Percentiles rank a stretch among this genome's conserved stretches.
Evolutionary conservation across 2,797 vertebrate species (phyloP).

Genomic region (Tragopan temminckii): DNA sequence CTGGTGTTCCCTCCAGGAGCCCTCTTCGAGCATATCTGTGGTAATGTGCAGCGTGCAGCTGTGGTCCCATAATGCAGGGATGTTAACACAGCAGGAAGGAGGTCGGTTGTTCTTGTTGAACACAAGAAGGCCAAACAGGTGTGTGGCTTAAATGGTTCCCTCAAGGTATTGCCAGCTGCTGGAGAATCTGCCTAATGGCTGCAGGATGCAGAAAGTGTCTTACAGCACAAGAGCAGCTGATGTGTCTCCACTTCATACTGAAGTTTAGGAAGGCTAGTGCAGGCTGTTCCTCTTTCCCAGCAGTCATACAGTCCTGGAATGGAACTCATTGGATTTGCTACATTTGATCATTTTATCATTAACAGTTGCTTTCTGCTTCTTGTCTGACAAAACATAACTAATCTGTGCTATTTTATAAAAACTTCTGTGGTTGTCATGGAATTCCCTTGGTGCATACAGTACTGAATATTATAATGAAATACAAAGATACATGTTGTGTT

Average conservation of each 20-base stretch:
- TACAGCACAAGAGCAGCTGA: neutral
- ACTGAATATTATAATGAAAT: neutral
- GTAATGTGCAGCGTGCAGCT: neutral
- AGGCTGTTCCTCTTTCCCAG: neutral
- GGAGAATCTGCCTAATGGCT: neutral
- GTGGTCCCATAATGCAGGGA: neutral
- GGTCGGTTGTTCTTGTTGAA: neutral
- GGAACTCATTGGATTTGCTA: neutral
- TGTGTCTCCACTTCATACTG: neutral
- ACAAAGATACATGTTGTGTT: neutral
- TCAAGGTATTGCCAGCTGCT: conserved; percentile 31
- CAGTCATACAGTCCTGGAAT: neutral
- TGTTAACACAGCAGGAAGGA: neutral
- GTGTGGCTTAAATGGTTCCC: conserved; percentile 4
- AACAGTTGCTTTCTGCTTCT: conserved; percentile 9
- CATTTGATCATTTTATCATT: conserved; percentile 35
- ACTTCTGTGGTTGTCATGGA: neutral
- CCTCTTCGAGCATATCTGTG: neutral
- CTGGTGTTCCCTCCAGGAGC: neutral
- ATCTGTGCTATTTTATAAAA: neutral
- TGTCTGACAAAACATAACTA: neutral
- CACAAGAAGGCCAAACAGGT: conserved; percentile 24
- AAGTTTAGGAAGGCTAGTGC: neutral
- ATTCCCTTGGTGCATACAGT: neutral
- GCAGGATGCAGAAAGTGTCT: neutral